phyloP scores from a whole-genome alignment of 1,140 invertebrate species.

The Chlorops oryzae region DNA sequence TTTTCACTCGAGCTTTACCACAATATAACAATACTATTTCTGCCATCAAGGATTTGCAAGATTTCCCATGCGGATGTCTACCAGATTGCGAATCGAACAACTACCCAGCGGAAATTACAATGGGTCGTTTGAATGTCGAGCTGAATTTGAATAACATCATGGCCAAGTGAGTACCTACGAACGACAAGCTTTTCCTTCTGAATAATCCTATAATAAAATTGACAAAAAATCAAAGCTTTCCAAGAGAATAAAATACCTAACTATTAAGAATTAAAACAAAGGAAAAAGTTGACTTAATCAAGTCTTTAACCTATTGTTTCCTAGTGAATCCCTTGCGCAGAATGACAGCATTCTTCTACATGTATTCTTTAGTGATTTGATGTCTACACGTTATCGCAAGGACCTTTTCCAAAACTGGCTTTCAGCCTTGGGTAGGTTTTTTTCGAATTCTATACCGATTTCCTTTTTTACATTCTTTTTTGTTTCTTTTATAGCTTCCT shows the following conservation, averaged over 20 bases:
- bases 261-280: background rate
- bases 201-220: no score
- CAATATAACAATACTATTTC: slow-evolving; percentile 29
- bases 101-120: slow-evolving; percentile 53
- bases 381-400: slow-evolving; percentile 54
- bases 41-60: slow-evolving; percentile 22
- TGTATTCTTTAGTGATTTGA: slow-evolving; percentile 57
- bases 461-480: slow-evolving; percentile 7
- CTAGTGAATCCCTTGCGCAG: no score
- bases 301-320: no score
- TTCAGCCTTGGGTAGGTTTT: slow-evolving; percentile 32
- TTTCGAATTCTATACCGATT: background rate
- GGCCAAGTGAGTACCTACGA: slow-evolving; percentile 17
- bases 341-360: slow-evolving; percentile 55
- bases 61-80: slow-evolving; percentile 48
- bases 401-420: slow-evolving; percentile 57
- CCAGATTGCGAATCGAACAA: slow-evolving; percentile 55
- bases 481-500: slow-evolving; percentile 55
- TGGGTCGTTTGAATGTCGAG: slow-evolving; percentile 48
- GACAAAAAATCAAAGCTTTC: no score
- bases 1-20: slow-evolving; percentile 33
- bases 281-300: background rate
- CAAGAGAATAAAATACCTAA: no score
- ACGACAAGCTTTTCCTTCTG: no score
- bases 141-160: slow-evolving; percentile 24